Evolutionary conservation across 2,888 invertebrate species (phyloP).

Genomic region (Zygothrica quintamaculata): DNA sequence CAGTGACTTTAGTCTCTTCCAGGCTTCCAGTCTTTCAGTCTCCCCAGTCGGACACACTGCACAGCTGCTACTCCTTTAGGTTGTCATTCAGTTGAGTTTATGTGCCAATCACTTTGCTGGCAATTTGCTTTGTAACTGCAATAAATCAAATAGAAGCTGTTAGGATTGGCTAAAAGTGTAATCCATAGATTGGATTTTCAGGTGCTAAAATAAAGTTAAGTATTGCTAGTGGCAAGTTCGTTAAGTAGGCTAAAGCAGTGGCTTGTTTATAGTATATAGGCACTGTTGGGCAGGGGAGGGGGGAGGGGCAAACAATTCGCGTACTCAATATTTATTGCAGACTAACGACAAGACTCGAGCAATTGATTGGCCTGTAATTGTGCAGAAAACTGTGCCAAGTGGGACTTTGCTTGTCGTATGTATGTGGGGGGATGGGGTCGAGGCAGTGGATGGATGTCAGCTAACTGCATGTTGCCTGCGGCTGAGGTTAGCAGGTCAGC

Average conservation of each 20-base stretch:
- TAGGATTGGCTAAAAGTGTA: too few relatives aligned
- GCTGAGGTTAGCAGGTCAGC: slow-evolving; percentile 82
- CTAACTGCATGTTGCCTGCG: slow-evolving; percentile 48
- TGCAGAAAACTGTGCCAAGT: slow-evolving; percentile 72
- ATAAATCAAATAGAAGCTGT: too few relatives aligned
- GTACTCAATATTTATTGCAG: slow-evolving; percentile 70
- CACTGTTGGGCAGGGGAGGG: too few relatives aligned
- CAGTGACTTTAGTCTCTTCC: slow-evolving; percentile 21
- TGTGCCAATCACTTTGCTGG: slow-evolving; percentile 10
- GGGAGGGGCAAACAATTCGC: slow-evolving; percentile 25
- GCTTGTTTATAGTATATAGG: too few relatives aligned
- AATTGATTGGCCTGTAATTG: slow-evolving; percentile 78
- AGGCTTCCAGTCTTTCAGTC: too few relatives aligned
- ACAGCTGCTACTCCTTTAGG: slow-evolving; percentile 40
- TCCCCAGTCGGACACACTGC: too few relatives aligned
- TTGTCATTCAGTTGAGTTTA: slow-evolving; percentile 59
- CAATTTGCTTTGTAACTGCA: not conserved
- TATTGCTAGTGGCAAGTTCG: slow-evolving; percentile 61
- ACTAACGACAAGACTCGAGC: slow-evolving; percentile 69
- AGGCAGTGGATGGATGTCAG: slow-evolving; percentile 11
- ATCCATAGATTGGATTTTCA: too few relatives aligned
- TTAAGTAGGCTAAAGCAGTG: slow-evolving; percentile 23
- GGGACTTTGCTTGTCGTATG: slow-evolving; percentile 33
- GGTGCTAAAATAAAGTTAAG: too few relatives aligned
- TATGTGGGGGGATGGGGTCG: slow-evolving; percentile 1